Conservation (phyloP, 1,140 invertebrate species). For the Panagrolaimus sp. region DNA sequence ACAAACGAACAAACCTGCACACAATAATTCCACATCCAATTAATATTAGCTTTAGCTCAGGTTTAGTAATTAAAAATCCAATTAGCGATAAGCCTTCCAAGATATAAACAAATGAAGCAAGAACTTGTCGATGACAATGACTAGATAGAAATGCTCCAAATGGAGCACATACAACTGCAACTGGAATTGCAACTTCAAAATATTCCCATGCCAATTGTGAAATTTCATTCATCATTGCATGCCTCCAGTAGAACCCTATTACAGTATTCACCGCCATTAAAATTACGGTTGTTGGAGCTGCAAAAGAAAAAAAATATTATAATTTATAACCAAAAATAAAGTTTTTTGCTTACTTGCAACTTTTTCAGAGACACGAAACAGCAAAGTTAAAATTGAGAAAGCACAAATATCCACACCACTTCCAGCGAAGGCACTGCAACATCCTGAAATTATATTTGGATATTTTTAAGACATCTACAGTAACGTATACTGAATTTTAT, state of each 20-base stretch:
- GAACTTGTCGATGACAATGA: constrained; percentile 57
- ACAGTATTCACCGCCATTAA: constrained; percentile 40
- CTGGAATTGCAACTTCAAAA: constrained; percentile 52
- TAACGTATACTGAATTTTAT: too few relatives aligned
- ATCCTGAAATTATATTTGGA: constrained; percentile 25
- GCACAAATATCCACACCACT: constrained; percentile 51
- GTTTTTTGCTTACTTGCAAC: too few relatives aligned
- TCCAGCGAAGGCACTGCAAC: constrained; percentile 54
- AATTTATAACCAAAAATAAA: too few relatives aligned
- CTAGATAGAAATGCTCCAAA: constrained; percentile 54
- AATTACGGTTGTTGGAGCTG: constrained; percentile 57
- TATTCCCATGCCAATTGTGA: constrained; percentile 51
- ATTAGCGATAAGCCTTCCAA: constrained; percentile 50
- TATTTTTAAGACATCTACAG: too few relatives aligned
- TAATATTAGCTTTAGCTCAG: constrained; percentile 35
- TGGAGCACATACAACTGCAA: constrained; percentile 49
- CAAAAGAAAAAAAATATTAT: too few relatives aligned
- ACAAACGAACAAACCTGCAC: constrained; percentile 48
- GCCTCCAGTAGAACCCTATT: constrained; percentile 54
- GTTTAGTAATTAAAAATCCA: constrained; percentile 46
- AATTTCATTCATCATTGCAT: constrained; percentile 53
- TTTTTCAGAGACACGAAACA: constrained; percentile 57
- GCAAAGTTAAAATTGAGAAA: constrained; percentile 48
- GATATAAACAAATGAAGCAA: constrained; percentile 52
- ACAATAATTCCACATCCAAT: constrained; percentile 36